Conservation (phyloP, 2,113 vertebrate species). For the Bothrops jararaca region DNA sequence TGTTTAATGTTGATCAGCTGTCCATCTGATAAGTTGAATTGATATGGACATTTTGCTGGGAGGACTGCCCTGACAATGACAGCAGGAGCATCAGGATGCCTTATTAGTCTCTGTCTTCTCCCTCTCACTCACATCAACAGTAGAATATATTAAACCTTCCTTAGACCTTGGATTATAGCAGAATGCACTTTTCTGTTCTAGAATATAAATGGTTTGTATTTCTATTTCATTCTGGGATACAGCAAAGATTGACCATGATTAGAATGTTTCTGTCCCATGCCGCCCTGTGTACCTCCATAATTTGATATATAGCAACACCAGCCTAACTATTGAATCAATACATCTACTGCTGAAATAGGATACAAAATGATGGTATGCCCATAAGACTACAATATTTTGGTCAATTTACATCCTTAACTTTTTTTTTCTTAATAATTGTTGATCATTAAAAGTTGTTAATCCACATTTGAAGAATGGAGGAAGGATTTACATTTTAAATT, state of each 20-base stretch:
- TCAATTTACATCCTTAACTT: background rate
- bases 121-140: background rate
- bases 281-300: background rate
- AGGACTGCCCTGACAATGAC: slow-evolving; percentile 70
- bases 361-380: slow-evolving; percentile 2
- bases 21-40: slow-evolving; percentile 73
- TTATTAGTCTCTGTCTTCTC: slow-evolving; percentile 66
- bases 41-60: slow-evolving; percentile 67
- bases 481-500: background rate
- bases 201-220: slow-evolving; percentile 9
- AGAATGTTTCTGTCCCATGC: background rate
- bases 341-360: background rate
- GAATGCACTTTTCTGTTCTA: background rate
- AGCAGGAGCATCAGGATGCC: slow-evolving; percentile 65
- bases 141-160: slow-evolving; percentile 69
- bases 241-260: background rate
- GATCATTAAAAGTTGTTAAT: background rate
- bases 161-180: background rate
- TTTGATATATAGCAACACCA: background rate
- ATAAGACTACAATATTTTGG: background rate
- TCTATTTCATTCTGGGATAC: slow-evolving; percentile 18
- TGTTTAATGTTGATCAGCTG: slow-evolving; percentile 79
- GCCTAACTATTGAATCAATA: background rate
- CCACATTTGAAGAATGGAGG: background rate
- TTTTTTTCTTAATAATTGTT: background rate